Evolutionary conservation across 1,140 invertebrate genomes (phyloP).

Genomic region (Drosophila pseudoobscura): DNA sequence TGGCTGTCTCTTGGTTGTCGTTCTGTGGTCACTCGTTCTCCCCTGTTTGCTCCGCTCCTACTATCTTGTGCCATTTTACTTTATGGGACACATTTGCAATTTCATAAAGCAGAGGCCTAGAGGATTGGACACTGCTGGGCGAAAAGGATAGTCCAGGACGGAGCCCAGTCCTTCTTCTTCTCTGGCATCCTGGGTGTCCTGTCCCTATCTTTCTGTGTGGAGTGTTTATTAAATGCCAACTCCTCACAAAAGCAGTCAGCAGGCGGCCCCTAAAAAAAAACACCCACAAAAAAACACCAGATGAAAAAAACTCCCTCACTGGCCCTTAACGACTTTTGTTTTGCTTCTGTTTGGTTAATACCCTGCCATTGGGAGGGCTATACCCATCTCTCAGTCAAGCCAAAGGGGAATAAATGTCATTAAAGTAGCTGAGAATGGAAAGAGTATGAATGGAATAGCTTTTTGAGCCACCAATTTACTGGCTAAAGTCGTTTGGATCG

Average conservation of each 20-base stretch:
- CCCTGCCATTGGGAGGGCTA: constrained; percentile 5
- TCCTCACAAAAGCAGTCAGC: constrained; percentile 52
- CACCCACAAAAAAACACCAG: constrained; percentile 8
- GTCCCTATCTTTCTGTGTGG: not conserved
- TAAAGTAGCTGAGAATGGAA: too few relatives aligned
- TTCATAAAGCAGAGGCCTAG: constrained; percentile 34
- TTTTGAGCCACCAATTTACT: too few relatives aligned
- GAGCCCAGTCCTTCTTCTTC: too few relatives aligned
- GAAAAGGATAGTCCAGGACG: not conserved
- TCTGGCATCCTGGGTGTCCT: constrained; percentile 45
- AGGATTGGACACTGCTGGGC: not conserved
- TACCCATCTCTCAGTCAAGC: not conserved
- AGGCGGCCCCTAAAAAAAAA: constrained; percentile 57
- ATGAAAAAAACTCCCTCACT: constrained; percentile 4
- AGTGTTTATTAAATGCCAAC: constrained; percentile 73
- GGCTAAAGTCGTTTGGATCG: too few relatives aligned
- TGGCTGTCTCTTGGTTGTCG: constrained; percentile 28
- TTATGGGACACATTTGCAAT: constrained; percentile 49
- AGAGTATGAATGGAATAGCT: too few relatives aligned
- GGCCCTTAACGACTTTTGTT: constrained; percentile 65
- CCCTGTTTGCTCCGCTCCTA: not conserved
- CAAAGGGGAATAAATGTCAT: too few relatives aligned
- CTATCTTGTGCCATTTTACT: constrained; percentile 50
- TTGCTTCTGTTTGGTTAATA: constrained; percentile 42
- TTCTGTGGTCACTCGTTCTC: constrained; percentile 37